Evolutionary conservation across 2,888 invertebrate species (phyloP).

Genomic region (Dorcus hopei): DNA sequence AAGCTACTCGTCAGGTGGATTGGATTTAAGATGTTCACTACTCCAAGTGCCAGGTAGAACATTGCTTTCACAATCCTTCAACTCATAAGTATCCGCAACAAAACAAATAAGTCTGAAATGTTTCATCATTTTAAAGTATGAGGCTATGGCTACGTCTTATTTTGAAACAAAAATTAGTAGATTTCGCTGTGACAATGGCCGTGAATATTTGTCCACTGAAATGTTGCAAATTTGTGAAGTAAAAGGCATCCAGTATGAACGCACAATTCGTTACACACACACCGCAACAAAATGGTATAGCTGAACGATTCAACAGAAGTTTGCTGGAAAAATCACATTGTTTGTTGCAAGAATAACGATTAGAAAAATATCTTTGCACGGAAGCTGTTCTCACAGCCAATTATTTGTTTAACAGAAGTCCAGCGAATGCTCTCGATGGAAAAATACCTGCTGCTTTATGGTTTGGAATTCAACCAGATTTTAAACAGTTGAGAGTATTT

Average conservation of each 20-base stretch:
- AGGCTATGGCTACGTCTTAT: no score
- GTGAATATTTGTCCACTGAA: no score
- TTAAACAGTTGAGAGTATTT: background rate
- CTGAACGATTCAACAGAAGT: conserved; percentile 27
- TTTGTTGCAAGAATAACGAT: conserved; percentile 23
- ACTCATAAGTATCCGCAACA: no score
- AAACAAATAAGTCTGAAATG: no score
- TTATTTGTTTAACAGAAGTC: conserved; percentile 27
- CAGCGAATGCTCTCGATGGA: conserved; percentile 19
- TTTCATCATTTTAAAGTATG: no score
- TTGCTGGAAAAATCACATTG: conserved; percentile 23
- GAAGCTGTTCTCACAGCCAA: conserved; percentile 25
- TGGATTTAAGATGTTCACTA: no score
- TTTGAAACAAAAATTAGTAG: no score
- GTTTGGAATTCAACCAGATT: background rate
- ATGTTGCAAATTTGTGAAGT: no score
- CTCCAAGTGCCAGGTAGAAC: no score
- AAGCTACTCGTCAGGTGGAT: no score
- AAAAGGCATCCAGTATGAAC: conserved; percentile 12
- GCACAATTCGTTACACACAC: conserved; percentile 24
- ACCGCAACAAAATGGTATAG: conserved; percentile 24
- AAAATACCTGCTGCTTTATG: conserved; percentile 16
- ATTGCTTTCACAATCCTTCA: no score
- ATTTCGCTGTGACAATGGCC: no score
- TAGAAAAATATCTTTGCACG: conserved; percentile 26